Percentiles rank a stretch among this genome's conserved stretches.
phyloP scores from a whole-genome alignment of 1,140 invertebrate species.

The Bombus soroeensis region DNA sequence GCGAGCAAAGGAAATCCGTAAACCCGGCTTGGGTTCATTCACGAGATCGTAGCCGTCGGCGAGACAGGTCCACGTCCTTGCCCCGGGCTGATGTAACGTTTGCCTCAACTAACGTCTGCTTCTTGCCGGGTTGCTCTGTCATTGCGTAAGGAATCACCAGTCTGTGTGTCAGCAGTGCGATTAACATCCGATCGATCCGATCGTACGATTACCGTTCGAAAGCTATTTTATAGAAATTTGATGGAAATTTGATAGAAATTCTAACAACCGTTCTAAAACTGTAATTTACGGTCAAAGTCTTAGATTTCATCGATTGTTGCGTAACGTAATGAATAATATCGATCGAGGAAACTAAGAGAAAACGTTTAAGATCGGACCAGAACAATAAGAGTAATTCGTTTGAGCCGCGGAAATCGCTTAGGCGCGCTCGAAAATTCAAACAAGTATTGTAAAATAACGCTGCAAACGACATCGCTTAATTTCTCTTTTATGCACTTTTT shows the following conservation, averaged over 20 bases:
- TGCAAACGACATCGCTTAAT: background rate
- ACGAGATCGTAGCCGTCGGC: constrained; percentile 72
- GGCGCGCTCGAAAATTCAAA: background rate
- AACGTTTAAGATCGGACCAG: background rate
- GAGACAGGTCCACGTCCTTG: constrained; percentile 77
- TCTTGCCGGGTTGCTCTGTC: constrained; percentile 21
- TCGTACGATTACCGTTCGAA: background rate
- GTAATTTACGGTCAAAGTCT: background rate
- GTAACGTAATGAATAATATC: background rate
- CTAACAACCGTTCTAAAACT: background rate
- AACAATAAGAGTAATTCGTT: background rate
- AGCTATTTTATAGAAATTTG: background rate
- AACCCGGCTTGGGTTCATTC: constrained; percentile 73
- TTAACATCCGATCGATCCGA: background rate
- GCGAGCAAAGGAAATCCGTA: constrained; percentile 48
- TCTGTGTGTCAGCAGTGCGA: background rate
- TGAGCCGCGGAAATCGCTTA: background rate
- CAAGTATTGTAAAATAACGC: background rate
- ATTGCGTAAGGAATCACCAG: constrained; percentile 37
- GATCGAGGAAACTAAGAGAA: background rate
- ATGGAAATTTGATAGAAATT: background rate
- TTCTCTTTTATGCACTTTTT: background rate
- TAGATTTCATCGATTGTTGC: background rate
- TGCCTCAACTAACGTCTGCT: constrained; percentile 45
- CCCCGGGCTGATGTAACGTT: constrained; percentile 66